Base-by-base conservation (phyloP, 2,888 invertebrate genomes). In the Sinohyriopsis cumingii region DNA sequence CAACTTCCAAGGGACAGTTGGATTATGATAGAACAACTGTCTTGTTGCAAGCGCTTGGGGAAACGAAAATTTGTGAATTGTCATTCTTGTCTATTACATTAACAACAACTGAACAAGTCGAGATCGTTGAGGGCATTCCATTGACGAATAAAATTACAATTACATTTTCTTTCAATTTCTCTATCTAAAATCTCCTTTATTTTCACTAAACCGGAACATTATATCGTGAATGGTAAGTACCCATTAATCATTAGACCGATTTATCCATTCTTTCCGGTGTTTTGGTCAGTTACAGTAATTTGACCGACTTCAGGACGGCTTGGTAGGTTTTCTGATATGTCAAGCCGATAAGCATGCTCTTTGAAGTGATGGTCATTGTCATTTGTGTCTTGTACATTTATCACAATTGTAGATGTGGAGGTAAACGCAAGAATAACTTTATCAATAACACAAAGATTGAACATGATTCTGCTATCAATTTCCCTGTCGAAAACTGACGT, bases 401-500 rank as follows among this genome's bases (percentile, higher is more conserved):
- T 73, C 1, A 74, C 66, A 15, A 82, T 73, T 15, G 77, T 78
- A 2, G 82, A 79, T 3, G 79, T 77, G 61, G 80, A 78, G 33
- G 82, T 79, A 53, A 80, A 70, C 12, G 81, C 71, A 12, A 80
- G 78, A 7, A 24, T 63, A 15, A 83, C 83, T 20, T 71, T 72
- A 68, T 85, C 85, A 19, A 67, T 69, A n/a, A 84, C 84, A 53
- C 79, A 73, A 25, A 81, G 79, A 67, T 82, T 77, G 61, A 85
- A 73, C n/a, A 76, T 77, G 12, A 83, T 67, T 61, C 73, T 74
- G 15, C 75, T 63, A 55, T 78, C 69, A 12, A 57, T 73, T 71
- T 85, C 84, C 55, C 83, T 72, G 73, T 87, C 84, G 55, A 86
- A 78, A n/a, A 75, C 65, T 55, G 77, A 75, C 63, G 79, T 77